Evolutionary conservation across 2,797 vertebrate genomes (phyloP).

Genomic region (Aldrovandia affinis): DNA sequence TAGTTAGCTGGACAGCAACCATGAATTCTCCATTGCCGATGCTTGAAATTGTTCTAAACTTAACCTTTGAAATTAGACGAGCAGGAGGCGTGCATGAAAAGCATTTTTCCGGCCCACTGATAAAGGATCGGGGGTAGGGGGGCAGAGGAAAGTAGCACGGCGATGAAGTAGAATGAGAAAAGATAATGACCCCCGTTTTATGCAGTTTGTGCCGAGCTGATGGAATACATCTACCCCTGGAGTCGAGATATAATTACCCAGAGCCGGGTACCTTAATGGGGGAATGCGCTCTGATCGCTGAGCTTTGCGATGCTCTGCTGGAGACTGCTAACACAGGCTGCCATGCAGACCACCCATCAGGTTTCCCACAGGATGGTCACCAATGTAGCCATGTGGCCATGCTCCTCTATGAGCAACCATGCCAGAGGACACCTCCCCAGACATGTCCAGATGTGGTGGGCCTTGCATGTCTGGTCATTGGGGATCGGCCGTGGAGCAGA

Average conservation of each 20-base stretch:
- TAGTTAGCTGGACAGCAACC: slow-evolving; percentile 60
- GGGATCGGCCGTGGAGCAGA: background rate
- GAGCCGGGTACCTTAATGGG: background rate
- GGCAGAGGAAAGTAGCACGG: background rate
- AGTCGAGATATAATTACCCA: slow-evolving; percentile 33
- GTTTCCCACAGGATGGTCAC: background rate
- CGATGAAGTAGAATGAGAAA: slow-evolving; percentile 12
- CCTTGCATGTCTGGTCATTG: background rate
- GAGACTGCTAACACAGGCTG: background rate
- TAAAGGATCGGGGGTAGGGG: slow-evolving; percentile 7
- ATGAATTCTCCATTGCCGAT: slow-evolving; percentile 48
- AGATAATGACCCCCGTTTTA: slow-evolving; percentile 37
- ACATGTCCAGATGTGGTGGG: background rate
- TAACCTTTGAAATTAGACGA: slow-evolving; percentile 26
- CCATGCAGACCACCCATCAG: background rate
- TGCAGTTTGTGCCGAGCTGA: slow-evolving; percentile 19
- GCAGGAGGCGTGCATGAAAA: slow-evolving; percentile 16
- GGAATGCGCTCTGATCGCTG: background rate
- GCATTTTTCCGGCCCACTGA: slow-evolving; percentile 13
- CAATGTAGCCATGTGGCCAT: background rate
- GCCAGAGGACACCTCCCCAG: background rate
- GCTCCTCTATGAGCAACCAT: background rate
- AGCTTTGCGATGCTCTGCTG: background rate
- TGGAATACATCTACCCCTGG: slow-evolving; percentile 24
- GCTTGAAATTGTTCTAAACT: slow-evolving; percentile 27